Evolutionary conservation across 2,888 invertebrate species (phyloP).

Genomic region (Orchesella flavescens): DNA sequence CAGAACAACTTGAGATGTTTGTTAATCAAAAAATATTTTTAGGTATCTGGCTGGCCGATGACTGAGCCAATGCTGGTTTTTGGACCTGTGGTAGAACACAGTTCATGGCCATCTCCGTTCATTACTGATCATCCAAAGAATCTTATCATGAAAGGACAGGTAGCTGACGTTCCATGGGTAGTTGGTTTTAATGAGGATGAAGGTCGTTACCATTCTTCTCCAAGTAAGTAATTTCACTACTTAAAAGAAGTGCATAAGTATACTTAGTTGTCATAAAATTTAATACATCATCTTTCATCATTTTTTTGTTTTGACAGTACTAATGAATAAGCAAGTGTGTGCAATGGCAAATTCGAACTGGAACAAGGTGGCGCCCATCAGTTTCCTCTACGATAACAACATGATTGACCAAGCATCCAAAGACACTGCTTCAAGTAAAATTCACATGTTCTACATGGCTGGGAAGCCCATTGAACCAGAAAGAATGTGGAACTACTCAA

Average conservation of each 20-base stretch:
- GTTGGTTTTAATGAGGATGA: conserved; percentile 76
- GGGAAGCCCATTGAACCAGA: conserved; percentile 23
- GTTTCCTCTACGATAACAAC: conserved; percentile 55
- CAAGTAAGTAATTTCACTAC: background rate
- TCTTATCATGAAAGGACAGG: background rate
- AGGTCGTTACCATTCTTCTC: conserved; percentile 72
- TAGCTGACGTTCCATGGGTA: conserved; percentile 72
- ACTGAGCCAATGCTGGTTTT: background rate
- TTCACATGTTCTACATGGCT: conserved; percentile 56
- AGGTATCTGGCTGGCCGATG: conserved; percentile 18
- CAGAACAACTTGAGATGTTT: too few relatives aligned
- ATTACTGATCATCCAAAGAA: conserved; percentile 38
- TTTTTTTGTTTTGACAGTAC: conserved; percentile 31
- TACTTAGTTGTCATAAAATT: background rate
- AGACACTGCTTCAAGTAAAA: conserved; percentile 17
- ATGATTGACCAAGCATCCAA: background rate
- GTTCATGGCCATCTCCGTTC: background rate
- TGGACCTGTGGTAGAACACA: background rate
- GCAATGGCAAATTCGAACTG: conserved; percentile 53
- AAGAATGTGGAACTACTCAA: conserved; percentile 44
- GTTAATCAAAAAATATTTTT: background rate
- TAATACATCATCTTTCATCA: background rate
- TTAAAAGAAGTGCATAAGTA: background rate
- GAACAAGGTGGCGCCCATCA: conserved; percentile 63
- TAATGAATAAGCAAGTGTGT: conserved; percentile 27